Percentiles rank a stretch among this genome's conserved stretches.
Evolutionary conservation across 2,888 invertebrate genomes (phyloP).

Genomic region (Euproctis similis): DNA sequence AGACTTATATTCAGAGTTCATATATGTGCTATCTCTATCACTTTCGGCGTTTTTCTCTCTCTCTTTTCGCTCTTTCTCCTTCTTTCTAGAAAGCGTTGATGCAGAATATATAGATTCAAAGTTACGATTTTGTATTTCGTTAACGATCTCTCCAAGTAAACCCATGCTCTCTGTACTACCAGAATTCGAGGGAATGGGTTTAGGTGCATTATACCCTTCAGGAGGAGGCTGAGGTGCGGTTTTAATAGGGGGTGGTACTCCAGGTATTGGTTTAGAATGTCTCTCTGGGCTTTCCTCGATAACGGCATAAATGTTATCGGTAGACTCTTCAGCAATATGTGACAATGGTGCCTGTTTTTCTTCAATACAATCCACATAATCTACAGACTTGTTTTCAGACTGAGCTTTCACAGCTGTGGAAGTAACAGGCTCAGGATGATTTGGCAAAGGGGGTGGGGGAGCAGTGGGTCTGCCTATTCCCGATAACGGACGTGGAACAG

Average conservation of each 20-base stretch:
- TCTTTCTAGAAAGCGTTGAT: slow-evolving; percentile 80
- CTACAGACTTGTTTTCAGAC: slow-evolving; percentile 54
- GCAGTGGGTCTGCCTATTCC: slow-evolving; percentile 84
- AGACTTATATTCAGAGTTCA: slow-evolving; percentile 77
- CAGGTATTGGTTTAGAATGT: slow-evolving; percentile 51
- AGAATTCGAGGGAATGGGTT: slow-evolving; percentile 55
- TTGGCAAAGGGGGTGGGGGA: slow-evolving; percentile 84
- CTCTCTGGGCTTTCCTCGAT: slow-evolving; percentile 85
- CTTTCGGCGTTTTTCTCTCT: slow-evolving; percentile 31
- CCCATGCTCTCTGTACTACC: slow-evolving; percentile 83
- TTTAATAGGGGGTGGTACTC: slow-evolving; percentile 46
- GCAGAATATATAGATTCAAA: slow-evolving; percentile 91
- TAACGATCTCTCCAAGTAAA: slow-evolving; percentile 88
- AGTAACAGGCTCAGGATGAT: slow-evolving; percentile 63
- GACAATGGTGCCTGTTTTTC: slow-evolving; percentile 78
- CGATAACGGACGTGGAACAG: slow-evolving; percentile 82
- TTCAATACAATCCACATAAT: slow-evolving; percentile 88
- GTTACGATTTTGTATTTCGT: slow-evolving; percentile 90
- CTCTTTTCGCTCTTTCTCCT: slow-evolving; percentile 52
- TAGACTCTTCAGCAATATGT: slow-evolving; percentile 78
- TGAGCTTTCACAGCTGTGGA: slow-evolving; percentile 65
- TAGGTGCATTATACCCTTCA: slow-evolving; percentile 65
- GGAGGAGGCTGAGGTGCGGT: slow-evolving; percentile 59
- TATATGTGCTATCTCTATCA: slow-evolving; percentile 74
- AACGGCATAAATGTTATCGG: slow-evolving; percentile 90